phyloP scores from a whole-genome alignment of 2,113 vertebrate species.

The Mirza zaza region DNA sequence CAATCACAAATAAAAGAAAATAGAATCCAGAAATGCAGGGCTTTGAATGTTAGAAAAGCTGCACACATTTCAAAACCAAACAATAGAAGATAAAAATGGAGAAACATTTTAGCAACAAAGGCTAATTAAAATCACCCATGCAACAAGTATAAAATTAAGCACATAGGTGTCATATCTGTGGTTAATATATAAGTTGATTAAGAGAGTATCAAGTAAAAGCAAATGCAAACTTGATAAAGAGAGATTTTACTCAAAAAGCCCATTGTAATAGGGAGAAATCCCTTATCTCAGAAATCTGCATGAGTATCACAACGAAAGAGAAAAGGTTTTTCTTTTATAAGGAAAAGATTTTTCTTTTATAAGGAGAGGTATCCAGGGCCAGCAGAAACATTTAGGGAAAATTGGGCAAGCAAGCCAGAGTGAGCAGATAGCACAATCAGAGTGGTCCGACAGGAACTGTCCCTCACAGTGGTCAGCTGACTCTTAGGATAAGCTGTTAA shows the following conservation, averaged over 20 bases:
- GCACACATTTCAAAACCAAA: not conserved
- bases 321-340: not conserved
- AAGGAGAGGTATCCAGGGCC: not conserved
- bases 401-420: not conserved
- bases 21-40: not conserved
- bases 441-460: not conserved
- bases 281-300: not conserved
- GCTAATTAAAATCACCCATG: not conserved
- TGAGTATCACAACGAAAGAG: not conserved
- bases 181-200: not conserved
- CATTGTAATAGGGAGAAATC: not conserved
- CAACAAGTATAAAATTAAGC: not conserved
- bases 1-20: not conserved
- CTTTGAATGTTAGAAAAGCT: not conserved
- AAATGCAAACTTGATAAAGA: not conserved
- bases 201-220: not conserved
- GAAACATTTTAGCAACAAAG: not conserved
- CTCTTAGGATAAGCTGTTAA: too few species aligned
- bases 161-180: not conserved
- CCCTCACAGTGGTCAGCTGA: not conserved
- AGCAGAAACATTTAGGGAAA: not conserved
- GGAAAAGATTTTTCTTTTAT: not conserved
- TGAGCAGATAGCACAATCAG: not conserved
- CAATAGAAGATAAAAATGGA: not conserved
- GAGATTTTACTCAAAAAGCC: not conserved